Conservation (phyloP, 35 echinoderm and acorn worm genomes). For the Diadema setosum region DNA sequence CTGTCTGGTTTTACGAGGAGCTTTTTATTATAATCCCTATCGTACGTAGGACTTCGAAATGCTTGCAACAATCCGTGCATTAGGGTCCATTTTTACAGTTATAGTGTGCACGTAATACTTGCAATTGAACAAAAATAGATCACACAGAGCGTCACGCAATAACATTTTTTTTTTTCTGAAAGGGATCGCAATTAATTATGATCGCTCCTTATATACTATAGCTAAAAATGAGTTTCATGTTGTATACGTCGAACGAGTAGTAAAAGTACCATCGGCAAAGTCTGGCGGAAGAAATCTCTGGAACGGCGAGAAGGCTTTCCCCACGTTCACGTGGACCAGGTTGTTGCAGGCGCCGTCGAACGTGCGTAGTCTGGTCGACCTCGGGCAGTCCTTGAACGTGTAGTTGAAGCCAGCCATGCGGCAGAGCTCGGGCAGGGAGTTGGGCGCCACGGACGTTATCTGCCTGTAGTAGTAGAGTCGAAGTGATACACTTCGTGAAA, state of each 20-base stretch:
- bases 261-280: conserved; percentile 60
- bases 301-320: conserved; percentile 47
- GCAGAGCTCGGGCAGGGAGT: conserved; percentile 6
- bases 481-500: too few species aligned
- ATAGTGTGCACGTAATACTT: too few species aligned
- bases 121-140: too few species aligned
- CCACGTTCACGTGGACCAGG: conserved; percentile 54
- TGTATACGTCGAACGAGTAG: too few species aligned
- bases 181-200: neutral
- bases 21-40: too few species aligned
- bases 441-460: neutral
- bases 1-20: too few species aligned
- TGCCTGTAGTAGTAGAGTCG: too few species aligned
- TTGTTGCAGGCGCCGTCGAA: conserved; percentile 73
- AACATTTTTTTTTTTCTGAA: neutral
- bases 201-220: too few species aligned
- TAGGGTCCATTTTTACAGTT: too few species aligned
- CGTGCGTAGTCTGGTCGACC: conserved; percentile 12
- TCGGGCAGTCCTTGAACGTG: conserved; percentile 16
- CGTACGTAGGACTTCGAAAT: too few species aligned
- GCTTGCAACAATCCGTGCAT: too few species aligned
- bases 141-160: neutral
- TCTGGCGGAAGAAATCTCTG: conserved; percentile 6
- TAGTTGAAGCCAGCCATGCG: conserved; percentile 10
- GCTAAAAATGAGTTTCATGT: too few species aligned